Evolutionary conservation across 2,888 invertebrate species (phyloP).

Genomic region (Hyalella azteca): DNA sequence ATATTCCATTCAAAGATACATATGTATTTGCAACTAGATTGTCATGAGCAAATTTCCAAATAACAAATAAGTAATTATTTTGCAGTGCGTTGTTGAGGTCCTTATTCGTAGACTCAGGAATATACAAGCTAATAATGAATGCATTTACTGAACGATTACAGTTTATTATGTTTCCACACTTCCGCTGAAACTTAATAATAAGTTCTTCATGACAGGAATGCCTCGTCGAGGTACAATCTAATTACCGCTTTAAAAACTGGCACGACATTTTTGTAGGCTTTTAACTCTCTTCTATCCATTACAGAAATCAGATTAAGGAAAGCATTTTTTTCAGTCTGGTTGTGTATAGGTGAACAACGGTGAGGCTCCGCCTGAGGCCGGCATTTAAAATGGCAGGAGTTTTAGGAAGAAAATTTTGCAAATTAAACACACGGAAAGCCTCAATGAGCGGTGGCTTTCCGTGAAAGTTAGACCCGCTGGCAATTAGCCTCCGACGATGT

Average conservation of each 20-base stretch:
- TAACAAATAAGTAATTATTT: too few species aligned
- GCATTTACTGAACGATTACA: not conserved
- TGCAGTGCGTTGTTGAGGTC: too few species aligned
- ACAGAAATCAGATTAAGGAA: conserved; percentile 10
- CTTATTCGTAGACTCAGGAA: too few species aligned
- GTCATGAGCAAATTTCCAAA: too few species aligned
- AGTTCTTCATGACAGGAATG: not conserved
- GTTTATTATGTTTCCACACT: not conserved
- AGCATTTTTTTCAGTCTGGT: not conserved
- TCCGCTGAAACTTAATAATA: not conserved
- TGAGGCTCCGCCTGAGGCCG: not conserved
- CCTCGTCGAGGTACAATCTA: not conserved
- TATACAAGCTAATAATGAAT: too few species aligned
- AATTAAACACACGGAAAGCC: not conserved
- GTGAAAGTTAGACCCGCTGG: not conserved
- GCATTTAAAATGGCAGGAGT: not conserved
- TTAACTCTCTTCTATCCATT: not conserved
- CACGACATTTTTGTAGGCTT: not conserved
- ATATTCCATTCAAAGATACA: too few species aligned
- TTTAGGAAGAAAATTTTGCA: not conserved
- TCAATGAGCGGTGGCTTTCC: not conserved
- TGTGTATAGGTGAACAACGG: not conserved
- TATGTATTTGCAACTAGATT: too few species aligned
- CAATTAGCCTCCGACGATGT: not conserved
- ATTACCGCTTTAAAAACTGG: not conserved